A percentile compares a stretch with the other conserved stretches of the same genome.
Conservation (phyloP, 92 coral and sea anemone species). For the Pocillopora grandis region DNA sequence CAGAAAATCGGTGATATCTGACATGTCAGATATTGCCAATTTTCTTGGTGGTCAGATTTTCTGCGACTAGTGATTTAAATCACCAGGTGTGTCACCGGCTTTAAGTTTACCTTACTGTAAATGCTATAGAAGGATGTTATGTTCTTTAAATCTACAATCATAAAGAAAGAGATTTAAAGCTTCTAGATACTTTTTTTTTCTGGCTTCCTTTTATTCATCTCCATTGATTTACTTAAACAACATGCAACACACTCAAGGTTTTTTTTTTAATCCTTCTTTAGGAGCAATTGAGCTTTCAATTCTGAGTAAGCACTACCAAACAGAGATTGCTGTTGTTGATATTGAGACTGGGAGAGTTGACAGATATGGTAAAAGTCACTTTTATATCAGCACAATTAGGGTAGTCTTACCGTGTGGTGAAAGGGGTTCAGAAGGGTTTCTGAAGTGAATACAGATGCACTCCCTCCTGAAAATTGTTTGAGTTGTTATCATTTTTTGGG, state of each 20-base stretch:
- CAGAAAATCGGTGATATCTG: too few species aligned
- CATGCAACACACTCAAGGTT: too few species aligned
- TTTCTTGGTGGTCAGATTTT: too few species aligned
- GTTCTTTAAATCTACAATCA: background rate
- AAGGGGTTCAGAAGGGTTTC: too few species aligned
- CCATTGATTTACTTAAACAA: too few species aligned
- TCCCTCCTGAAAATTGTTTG: too few species aligned
- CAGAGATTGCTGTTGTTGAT: constrained; percentile 91
- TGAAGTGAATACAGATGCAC: too few species aligned
- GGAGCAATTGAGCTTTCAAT: constrained; percentile 97
- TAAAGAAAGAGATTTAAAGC: background rate
- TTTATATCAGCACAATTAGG: background rate
- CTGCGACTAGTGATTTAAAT: too few species aligned
- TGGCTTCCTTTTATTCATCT: background rate
- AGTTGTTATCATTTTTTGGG: too few species aligned
- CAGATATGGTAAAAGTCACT: constrained; percentile 66
- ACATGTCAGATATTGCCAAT: too few species aligned
- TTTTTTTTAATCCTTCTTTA: background rate
- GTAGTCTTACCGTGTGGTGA: too few species aligned
- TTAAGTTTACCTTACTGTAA: background rate
- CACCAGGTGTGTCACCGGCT: too few species aligned
- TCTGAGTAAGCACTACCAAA: constrained; percentile 80
- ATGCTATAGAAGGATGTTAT: background rate
- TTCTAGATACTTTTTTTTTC: background rate
- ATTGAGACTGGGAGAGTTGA: constrained; percentile 85